Evolutionary conservation across 2,113 vertebrate genomes (phyloP).

Genomic region (Clarias gariepinus): DNA sequence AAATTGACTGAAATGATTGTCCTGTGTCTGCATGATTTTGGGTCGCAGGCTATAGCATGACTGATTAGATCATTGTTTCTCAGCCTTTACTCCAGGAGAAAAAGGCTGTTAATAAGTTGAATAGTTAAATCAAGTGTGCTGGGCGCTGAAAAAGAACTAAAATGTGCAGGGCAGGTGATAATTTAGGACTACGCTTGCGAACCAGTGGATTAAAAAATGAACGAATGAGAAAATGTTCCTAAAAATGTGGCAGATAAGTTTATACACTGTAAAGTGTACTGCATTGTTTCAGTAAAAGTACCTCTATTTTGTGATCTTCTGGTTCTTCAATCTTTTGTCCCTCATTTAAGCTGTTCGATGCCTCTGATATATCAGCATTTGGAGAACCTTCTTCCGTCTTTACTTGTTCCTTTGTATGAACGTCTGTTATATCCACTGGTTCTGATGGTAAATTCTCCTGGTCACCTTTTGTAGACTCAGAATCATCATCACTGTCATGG

Average conservation of each 20-base stretch:
- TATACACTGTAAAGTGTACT: neutral
- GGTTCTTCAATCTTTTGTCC: neutral
- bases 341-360: neutral
- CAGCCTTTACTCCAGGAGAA: too few species aligned
- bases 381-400: neutral
- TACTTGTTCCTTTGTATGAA: neutral
- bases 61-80: neutral
- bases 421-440: neutral
- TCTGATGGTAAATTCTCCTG: constrained; percentile 8
- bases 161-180: too few species aligned
- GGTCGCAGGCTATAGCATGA: neutral
- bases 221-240: neutral
- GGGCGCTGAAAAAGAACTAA: too few species aligned
- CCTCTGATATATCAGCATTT: neutral
- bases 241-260: neutral
- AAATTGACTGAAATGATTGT: neutral
- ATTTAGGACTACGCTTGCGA: too few species aligned
- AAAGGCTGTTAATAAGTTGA: too few species aligned
- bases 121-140: too few species aligned
- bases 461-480: neutral
- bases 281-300: constrained; percentile 9
- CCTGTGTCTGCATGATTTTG: neutral
- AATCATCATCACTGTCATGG: constrained; percentile 24
- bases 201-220: neutral
- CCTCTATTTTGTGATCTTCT: neutral